Evolutionary conservation across 1,140 invertebrate species (phyloP), one percentile per base, ranked within the genome.

Genomic region (Homarus americanus): DNA sequence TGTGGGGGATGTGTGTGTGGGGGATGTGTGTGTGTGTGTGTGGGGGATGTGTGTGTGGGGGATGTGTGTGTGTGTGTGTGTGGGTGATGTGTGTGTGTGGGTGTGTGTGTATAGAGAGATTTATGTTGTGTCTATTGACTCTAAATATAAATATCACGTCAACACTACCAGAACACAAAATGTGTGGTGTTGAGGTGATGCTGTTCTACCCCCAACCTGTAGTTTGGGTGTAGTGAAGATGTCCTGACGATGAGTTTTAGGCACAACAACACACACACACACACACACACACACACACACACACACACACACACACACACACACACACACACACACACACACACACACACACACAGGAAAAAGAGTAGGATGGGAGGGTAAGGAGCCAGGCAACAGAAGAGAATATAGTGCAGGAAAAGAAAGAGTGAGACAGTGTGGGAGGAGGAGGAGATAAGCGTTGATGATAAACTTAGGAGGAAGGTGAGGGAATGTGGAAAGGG

Each of bases 241-340:
- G n/a, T n/a, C n/a, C n/a, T n/a, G n/a, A n/a, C n/a, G n/a, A n/a
- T n/a, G n/a, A n/a, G n/a, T n/a, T n/a, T n/a, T n/a, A n/a, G n/a
- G n/a, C n/a, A n/a, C n/a, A n/a, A n/a, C n/a, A n/a, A n/a, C n/a
- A n/a, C n/a, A n/a, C n/a, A n/a, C n/a, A n/a, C 69, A 72, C n/a
- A 72, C 20, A 66, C 63, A 66, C 63, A 66, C 63, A 66, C 63
- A 66, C 63, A 66, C 63, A 66, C 63, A 66, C 63, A 66, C 63
- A 66, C 63, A 66, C 63, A 66, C 63, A 66, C 63, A 66, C 63
- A 66, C n/a, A n/a, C n/a, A n/a, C n/a, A n/a, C n/a, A n/a, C n/a
- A n/a, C n/a, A n/a, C n/a, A n/a, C n/a, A n/a, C n/a, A 12, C 10
- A 24, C 53, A 24, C 24, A 24, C 53, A 63, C 10, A 63, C 2